Conservation (phyloP, 2,888 invertebrate species). For the Trichogramma dendrolimi region DNA sequence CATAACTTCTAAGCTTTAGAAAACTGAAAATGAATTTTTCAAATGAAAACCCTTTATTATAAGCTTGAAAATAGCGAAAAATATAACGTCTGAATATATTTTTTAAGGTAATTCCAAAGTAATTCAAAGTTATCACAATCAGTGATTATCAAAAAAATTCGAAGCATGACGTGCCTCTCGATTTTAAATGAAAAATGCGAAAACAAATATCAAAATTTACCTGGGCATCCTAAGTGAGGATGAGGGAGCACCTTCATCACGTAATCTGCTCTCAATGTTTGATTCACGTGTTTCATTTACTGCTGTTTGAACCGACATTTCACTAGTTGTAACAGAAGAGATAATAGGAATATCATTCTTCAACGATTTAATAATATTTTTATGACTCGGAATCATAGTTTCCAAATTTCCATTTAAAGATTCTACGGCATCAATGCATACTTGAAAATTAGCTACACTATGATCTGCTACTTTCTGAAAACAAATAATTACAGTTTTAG, state of each 20-base stretch:
- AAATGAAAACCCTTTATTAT: too few species aligned
- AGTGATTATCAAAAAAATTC: too few species aligned
- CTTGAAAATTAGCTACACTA: slow-evolving; percentile 61
- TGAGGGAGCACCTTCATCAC: slow-evolving; percentile 29
- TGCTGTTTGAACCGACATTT: slow-evolving; percentile 55
- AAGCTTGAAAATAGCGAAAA: too few species aligned
- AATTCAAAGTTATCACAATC: too few species aligned
- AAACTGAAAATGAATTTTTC: too few species aligned
- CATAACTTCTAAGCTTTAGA: too few species aligned
- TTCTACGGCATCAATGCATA: slow-evolving; percentile 60
- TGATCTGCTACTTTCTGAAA: slow-evolving; percentile 58
- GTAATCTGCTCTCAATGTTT: slow-evolving; percentile 13
- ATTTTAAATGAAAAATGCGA: slow-evolving; percentile 10
- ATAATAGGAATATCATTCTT: slow-evolving; percentile 63
- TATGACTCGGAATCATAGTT: slow-evolving; percentile 63
- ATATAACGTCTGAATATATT: too few species aligned
- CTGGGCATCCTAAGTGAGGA: too few species aligned
- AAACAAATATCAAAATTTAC: too few species aligned
- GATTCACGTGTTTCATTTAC: slow-evolving; percentile 2
- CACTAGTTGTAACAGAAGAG: slow-evolving; percentile 55
- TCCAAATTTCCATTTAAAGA: slow-evolving; percentile 59
- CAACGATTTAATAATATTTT: slow-evolving; percentile 60
- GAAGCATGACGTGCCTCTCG: too few species aligned
- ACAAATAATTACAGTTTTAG: slow-evolving; percentile 20
- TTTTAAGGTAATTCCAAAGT: too few species aligned